These are phyloP conservation scores for Oxyteleia sp. DNA, from an alignment of 2,888 invertebrate species.

Conservation along the genomic window DNA sequence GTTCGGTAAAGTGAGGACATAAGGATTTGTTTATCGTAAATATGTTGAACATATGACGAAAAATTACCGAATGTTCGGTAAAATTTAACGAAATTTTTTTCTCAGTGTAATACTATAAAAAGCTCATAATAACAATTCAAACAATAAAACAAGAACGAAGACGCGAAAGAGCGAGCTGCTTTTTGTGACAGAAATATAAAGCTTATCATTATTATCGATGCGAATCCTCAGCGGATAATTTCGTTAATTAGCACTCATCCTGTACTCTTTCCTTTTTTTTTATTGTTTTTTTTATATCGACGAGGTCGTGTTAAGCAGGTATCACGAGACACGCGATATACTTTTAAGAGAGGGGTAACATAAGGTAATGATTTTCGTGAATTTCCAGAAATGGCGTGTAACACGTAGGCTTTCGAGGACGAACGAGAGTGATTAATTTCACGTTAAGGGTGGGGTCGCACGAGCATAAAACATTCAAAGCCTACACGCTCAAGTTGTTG, in stretches of 20 bases:
- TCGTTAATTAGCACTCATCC: slow-evolving; percentile 39
- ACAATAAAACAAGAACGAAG: slow-evolving; percentile 1
- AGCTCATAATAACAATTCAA: background rate
- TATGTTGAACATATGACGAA: too few species aligned
- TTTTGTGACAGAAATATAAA: slow-evolving; percentile 18
- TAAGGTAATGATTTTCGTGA: slow-evolving; percentile 70
- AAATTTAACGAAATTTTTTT: too few species aligned
- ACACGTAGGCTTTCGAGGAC: slow-evolving; percentile 71
- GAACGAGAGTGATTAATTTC: slow-evolving; percentile 76
- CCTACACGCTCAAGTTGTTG: slow-evolving; percentile 24
- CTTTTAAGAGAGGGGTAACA: slow-evolving; percentile 38
- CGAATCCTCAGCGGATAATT: slow-evolving; percentile 27
- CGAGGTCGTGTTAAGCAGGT: slow-evolving; percentile 34
- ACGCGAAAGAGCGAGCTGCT: background rate
- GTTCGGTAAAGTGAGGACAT: too few species aligned
- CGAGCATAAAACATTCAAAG: slow-evolving; percentile 56
- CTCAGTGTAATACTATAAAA: too few species aligned
- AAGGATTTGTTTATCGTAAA: too few species aligned
- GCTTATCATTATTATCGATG: slow-evolving; percentile 21
- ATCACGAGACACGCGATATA: slow-evolving; percentile 50
- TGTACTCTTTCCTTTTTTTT: slow-evolving; percentile 24
- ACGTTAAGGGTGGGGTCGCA: slow-evolving; percentile 77
- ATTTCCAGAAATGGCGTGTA: slow-evolving; percentile 78
- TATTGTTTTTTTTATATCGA: slow-evolving; percentile 36
- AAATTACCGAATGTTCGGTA: too few species aligned